phyloP scores from a whole-genome alignment of 2,888 invertebrate genomes.

The Epicampocera succincta region DNA sequence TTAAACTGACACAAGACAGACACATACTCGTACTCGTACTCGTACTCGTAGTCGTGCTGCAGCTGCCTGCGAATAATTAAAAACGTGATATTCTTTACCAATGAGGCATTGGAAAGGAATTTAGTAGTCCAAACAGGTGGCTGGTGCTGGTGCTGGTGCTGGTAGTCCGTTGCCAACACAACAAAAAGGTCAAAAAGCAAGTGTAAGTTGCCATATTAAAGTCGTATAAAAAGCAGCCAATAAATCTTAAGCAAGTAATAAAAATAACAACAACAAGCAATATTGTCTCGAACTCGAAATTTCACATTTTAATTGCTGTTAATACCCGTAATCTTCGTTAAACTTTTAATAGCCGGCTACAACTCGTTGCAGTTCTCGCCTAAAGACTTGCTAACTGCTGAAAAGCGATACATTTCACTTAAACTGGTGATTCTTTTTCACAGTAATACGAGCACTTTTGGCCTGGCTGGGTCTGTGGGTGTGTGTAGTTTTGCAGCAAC shows the following conservation, averaged over 20 bases:
- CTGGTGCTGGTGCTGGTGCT: too few species aligned
- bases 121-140: background rate
- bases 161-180: too few species aligned
- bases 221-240: background rate
- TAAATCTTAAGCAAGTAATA: background rate
- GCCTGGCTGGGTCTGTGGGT: background rate
- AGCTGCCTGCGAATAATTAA: background rate
- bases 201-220: background rate
- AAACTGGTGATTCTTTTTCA: slow-evolving; percentile 12
- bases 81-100: slow-evolving; percentile 1
- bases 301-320: slow-evolving; percentile 29
- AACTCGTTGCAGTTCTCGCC: background rate
- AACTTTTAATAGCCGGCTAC: slow-evolving; percentile 42
- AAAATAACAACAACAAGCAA: background rate
- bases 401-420: slow-evolving; percentile 42
- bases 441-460: background rate
- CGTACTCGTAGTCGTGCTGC: too few species aligned
- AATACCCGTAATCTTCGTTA: slow-evolving; percentile 34
- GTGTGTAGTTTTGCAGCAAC: background rate
- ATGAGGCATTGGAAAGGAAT: background rate
- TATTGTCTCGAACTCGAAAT: slow-evolving; percentile 24
- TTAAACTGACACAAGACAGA: background rate
- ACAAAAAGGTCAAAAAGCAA: background rate
- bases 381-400: slow-evolving; percentile 16
- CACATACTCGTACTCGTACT: background rate